These are phyloP conservation scores for Brachionus manjavacas DNA, from an alignment of 1,140 invertebrate genomes.

Conservation along the genomic window DNA sequence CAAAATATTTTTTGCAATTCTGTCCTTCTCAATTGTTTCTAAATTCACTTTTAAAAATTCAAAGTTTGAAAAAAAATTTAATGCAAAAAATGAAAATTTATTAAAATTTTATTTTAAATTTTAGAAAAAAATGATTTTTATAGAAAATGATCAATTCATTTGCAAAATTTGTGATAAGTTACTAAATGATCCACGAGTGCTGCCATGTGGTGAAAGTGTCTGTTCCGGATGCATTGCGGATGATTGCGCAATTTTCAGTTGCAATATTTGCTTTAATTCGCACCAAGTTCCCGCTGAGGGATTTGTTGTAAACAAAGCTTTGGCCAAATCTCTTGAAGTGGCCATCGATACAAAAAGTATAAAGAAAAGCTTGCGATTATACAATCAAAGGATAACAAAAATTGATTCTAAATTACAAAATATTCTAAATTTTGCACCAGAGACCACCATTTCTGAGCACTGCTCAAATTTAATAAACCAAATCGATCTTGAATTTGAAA, in stretches of 20 bases:
- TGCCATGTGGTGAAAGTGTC: background rate
- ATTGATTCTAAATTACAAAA: background rate
- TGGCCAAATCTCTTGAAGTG: background rate
- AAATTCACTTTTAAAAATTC: no score
- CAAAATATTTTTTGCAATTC: no score
- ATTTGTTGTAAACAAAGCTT: background rate
- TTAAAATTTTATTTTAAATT: background rate
- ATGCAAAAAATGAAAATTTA: no score
- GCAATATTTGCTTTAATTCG: background rate
- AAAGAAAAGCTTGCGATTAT: background rate
- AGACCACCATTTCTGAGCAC: background rate
- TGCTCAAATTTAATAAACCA: background rate
- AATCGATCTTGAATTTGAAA: background rate
- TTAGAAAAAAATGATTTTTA: background rate
- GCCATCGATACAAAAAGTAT: background rate
- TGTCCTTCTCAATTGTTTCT: no score
- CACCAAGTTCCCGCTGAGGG: background rate
- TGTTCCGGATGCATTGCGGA: background rate
- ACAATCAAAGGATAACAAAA: background rate
- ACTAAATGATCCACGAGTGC: background rate
- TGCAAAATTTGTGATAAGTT: background rate
- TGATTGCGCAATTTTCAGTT: background rate
- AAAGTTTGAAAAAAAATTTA: no score
- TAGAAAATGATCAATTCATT: background rate
- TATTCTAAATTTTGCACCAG: background rate